Base-by-base conservation (phyloP, 2,797 vertebrate species). In the Xenops minutus region DNA sequence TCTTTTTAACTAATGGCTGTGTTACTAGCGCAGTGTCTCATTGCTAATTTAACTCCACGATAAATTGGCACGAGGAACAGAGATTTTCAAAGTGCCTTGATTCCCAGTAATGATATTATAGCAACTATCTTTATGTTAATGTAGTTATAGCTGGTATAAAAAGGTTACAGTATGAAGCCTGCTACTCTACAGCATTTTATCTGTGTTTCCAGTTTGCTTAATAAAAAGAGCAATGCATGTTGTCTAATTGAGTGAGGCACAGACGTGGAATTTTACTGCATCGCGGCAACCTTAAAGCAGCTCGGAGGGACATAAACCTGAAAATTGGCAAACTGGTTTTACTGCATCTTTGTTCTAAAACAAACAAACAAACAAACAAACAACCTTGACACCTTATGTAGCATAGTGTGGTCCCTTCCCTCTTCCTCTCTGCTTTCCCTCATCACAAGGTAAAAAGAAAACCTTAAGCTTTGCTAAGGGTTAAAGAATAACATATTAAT, bases 131-230 rank as follows among this genome's bases (percentile, higher is more conserved):
- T 85, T 86, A 89, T 89, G 66, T 80, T 93, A 73, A 88, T 54
- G 7, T 14, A 64, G 56, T 95, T 94, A 87, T 8, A 76, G 52
- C 58, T 14, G 13, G 48, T 56, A 74, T 94, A 77, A 85, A 95
- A 94, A 85, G 54, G 88, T 95, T 93, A 81, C 41, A 41, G 14
- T 26, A 89, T 54, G 55, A 92, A 93, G 49, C 41, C 62, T 91
- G 36, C 79, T 72, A 41, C 41, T 27, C 68, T 75, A 34, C 89
- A 78, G 19, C 34, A 85, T 96, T 97, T 90, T 91, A 77, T 97
- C 94, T 95, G 67, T 39, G n/a, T 94, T 97, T 97, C 86, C 74
- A 93, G 86, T 94, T 94, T 96, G 89, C 88, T 96, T 96, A 76
- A 90, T 96, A 95, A 44, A 64, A 58, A 37, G 8, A 58, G 69